Conservation (phyloP, 2,888 invertebrate species). For the Psococerastis gibbosa region DNA sequence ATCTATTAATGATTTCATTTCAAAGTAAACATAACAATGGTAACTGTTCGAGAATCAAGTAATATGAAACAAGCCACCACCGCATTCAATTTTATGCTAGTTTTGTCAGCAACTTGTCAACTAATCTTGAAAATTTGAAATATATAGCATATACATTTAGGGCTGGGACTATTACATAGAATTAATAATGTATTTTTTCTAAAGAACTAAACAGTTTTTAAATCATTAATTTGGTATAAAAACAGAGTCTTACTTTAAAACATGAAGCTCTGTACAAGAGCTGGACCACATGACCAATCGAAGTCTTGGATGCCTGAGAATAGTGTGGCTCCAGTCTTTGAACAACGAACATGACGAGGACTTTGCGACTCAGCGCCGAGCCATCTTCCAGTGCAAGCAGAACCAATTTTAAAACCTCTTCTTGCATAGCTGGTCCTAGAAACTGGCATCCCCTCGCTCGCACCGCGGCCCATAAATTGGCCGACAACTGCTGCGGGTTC, state of each 20-base stretch:
- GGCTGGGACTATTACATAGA: too few species aligned
- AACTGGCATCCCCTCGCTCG: constrained; percentile 94
- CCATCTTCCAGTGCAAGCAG: constrained; percentile 88
- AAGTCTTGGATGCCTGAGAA: constrained; percentile 94
- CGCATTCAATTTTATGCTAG: too few species aligned
- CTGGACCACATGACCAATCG: constrained; percentile 97
- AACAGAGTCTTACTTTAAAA: too few species aligned
- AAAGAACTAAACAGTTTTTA: too few species aligned
- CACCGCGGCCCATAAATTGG: constrained; percentile 94
- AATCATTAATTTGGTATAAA: too few species aligned
- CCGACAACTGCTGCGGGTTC: constrained; percentile 83
- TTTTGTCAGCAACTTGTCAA: too few species aligned
- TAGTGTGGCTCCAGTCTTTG: constrained; percentile 89
- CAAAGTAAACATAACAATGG: background rate
- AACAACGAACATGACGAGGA: constrained; percentile 95
- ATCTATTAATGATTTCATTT: constrained; percentile 11
- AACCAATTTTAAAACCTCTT: constrained; percentile 89
- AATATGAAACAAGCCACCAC: too few species aligned
- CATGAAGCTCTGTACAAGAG: constrained; percentile 93
- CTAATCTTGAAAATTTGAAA: too few species aligned
- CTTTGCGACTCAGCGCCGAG: constrained; percentile 79
- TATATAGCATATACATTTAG: too few species aligned
- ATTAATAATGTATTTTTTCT: too few species aligned
- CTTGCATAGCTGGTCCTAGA: constrained; percentile 98
- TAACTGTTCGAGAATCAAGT: too few species aligned